A percentile compares a stretch with the other conserved stretches of the same genome.
phyloP scores from a whole-genome alignment of 2,113 vertebrate species.

The Orycteropus afer region DNA sequence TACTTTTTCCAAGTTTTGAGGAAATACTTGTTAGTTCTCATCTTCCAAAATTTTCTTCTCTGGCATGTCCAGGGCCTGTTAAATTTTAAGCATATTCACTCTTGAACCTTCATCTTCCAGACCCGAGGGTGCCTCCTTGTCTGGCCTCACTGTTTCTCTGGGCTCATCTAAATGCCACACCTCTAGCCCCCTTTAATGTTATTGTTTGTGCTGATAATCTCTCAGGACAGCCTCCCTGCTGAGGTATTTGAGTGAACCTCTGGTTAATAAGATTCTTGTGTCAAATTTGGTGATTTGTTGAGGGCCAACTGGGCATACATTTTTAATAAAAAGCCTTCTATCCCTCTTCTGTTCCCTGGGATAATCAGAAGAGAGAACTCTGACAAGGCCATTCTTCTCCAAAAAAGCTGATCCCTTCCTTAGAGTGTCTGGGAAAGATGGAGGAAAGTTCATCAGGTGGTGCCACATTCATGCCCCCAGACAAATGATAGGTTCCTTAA shows the following conservation, averaged over 20 bases:
- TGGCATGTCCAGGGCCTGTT: background rate
- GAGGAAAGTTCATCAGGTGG: no score
- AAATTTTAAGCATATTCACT: background rate
- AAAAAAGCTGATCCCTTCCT: background rate
- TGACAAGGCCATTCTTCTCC: background rate
- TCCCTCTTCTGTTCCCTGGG: background rate
- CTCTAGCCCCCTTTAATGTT: slow-evolving; percentile 25
- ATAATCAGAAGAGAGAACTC: background rate
- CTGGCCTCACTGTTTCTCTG: background rate
- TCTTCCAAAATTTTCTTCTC: background rate
- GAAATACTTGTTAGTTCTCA: background rate
- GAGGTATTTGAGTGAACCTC: background rate
- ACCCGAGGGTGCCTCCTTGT: background rate
- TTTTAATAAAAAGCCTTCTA: slow-evolving; percentile 49
- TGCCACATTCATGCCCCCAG: background rate
- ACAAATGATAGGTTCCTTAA: background rate
- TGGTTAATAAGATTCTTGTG: background rate
- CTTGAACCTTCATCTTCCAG: background rate
- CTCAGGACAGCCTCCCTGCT: background rate
- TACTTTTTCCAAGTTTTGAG: background rate
- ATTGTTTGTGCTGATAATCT: slow-evolving; percentile 53
- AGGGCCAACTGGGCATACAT: background rate
- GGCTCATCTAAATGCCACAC: background rate
- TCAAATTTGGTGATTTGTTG: background rate
- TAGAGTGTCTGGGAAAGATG: background rate